Conservation (phyloP, 2,797 vertebrate genomes). For the Strix occidentalis region DNA sequence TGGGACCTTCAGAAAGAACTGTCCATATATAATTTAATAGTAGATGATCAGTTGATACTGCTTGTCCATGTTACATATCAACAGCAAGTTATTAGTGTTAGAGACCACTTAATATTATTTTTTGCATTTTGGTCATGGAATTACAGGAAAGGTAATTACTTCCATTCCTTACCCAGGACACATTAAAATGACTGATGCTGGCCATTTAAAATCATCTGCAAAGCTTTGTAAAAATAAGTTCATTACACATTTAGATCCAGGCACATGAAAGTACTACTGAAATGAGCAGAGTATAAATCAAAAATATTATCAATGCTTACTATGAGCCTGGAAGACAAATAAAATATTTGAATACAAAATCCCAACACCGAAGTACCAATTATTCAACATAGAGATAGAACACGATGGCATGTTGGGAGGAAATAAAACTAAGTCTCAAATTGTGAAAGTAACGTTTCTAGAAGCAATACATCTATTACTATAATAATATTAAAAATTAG, state of each 20-base stretch:
- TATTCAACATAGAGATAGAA: neutral
- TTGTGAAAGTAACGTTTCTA: neutral
- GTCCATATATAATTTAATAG: neutral
- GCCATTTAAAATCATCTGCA: conserved; percentile 30
- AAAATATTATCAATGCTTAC: conserved; percentile 16
- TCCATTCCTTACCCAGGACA: neutral
- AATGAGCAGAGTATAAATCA: conserved; percentile 33
- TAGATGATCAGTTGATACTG: neutral
- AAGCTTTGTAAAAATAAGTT: conserved; percentile 25
- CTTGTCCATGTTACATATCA: neutral
- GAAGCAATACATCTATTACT: neutral
- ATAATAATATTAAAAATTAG: neutral
- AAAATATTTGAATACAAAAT: conserved; percentile 11
- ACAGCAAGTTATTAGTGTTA: neutral
- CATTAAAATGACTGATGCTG: conserved; percentile 43
- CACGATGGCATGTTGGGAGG: neutral
- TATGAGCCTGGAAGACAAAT: conserved; percentile 8
- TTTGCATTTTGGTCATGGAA: neutral
- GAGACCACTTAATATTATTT: neutral
- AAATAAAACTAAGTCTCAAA: conserved; percentile 18
- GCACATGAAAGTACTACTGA: conserved; percentile 20
- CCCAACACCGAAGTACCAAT: neutral
- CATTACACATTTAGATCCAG: conserved; percentile 27
- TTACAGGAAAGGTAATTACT: conserved; percentile 35
- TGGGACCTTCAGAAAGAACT: neutral